These are phyloP conservation scores for Callocephalon fimbriatum DNA, from an alignment of 2,113 vertebrate species.

Conservation along the genomic window DNA sequence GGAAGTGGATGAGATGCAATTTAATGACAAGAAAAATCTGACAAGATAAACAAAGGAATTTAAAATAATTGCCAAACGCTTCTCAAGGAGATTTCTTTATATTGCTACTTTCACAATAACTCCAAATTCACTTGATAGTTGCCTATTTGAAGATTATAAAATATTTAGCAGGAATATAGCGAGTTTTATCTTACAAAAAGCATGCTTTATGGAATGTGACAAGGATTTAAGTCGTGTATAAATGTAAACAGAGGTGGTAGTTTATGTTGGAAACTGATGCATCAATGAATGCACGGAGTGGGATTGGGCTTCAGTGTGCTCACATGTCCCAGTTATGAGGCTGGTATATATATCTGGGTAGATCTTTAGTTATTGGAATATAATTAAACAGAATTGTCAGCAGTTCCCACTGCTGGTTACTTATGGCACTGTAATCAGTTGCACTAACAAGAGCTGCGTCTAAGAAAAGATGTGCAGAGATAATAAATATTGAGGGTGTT, in stretches of 20 bases:
- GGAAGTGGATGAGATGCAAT: not conserved
- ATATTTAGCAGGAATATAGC: not conserved
- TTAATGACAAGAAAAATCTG: not conserved
- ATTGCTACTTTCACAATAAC: not conserved
- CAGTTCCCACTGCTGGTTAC: not conserved
- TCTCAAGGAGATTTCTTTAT: not conserved
- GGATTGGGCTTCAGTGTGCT: not conserved
- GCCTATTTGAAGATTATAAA: not conserved
- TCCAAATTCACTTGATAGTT: not conserved
- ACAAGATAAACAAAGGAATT: not conserved
- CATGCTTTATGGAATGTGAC: not conserved
- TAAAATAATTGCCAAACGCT: not conserved
- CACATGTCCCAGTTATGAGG: not conserved
- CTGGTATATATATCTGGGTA: not conserved
- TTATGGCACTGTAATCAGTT: not conserved
- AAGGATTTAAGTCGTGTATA: not conserved
- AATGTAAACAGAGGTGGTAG: not conserved
- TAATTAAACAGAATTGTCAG: not conserved
- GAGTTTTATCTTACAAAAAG: not conserved
- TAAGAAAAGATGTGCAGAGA: not conserved
- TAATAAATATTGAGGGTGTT: not conserved
- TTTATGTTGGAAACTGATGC: not conserved
- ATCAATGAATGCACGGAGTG: not conserved
- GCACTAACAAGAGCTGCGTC: not conserved
- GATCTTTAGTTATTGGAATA: not conserved